Percentiles rank a stretch among this genome's conserved stretches.
Evolutionary conservation across 2,888 invertebrate genomes (phyloP).

Genomic region (Ashinkailepas kermadecensis): DNA sequence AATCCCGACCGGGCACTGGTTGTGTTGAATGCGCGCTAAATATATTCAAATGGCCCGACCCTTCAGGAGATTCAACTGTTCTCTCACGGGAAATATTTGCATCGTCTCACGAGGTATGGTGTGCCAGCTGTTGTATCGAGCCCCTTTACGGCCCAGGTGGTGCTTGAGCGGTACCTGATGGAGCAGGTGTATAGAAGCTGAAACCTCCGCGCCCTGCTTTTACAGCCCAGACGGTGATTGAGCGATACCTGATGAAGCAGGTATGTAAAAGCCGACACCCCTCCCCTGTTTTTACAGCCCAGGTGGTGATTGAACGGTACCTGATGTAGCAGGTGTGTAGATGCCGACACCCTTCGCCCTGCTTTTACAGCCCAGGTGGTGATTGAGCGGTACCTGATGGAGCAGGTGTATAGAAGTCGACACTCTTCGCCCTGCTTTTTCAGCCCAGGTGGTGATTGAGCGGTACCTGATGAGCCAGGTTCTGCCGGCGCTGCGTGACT

Average conservation of each 20-base stretch:
- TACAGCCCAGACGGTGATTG: background rate
- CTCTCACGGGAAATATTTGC: too few relatives aligned
- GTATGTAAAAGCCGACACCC: too few relatives aligned
- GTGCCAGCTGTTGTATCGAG: too few relatives aligned
- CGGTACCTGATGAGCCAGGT: background rate
- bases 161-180: slow-evolving; percentile 6
- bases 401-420: background rate
- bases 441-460: slow-evolving; percentile 17
- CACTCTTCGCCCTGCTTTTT: background rate
- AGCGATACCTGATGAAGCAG: background rate
- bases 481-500: background rate
- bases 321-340: background rate
- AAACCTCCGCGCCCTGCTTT: background rate
- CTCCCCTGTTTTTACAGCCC: too few relatives aligned
- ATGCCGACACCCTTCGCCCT: too few relatives aligned
- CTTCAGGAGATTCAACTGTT: too few relatives aligned
- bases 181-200: background rate
- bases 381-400: slow-evolving; percentile 11
- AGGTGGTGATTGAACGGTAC: slow-evolving; percentile 6
- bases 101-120: too few relatives aligned
- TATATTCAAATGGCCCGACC: too few relatives aligned
- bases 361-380: slow-evolving; percentile 17
- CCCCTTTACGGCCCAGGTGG: background rate
- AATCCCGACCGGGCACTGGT: too few relatives aligned
- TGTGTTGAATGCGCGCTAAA: too few relatives aligned